Base-by-base conservation (phyloP, 1,140 invertebrate genomes). In the Orchestia grillus region DNA sequence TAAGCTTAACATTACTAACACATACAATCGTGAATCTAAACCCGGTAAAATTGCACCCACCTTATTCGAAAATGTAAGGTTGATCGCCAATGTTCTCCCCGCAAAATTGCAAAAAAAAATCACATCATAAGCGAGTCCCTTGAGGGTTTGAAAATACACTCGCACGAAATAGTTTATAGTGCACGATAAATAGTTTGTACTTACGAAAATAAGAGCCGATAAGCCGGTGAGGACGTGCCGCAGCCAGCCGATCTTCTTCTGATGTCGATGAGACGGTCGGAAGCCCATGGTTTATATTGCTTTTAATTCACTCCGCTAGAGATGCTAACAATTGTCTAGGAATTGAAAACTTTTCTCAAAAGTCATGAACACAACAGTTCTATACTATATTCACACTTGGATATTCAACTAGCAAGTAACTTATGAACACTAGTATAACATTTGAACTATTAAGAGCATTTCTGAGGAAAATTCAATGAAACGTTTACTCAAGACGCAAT, bases 201-300 rank as follows among this genome's bases (percentile, higher is more conserved):
- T 96, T 90, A 96, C 96, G 96, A 96, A 96, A 40, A 91, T 45
- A 42, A 96, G 77, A 41, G 90, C 90, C 0, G 96, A 96, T 28
- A 96, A 57, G 36, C 44, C 19, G 36, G 96, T 96, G n/a, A 96
- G 90, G 41, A 96, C 90, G n/a, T 96, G 96, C 47, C 96, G 87
- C 36, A 96, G 28, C 96, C 96, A 96, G 0, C 96, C 96, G 16
- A 96, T 96, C 87, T 96, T 96, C 96, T 96, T 96, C 11, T 53
- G 87, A 11, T 87, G 36, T 8, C 92, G 92, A 44, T 45, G 92
- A 42, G 92, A 42, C n/a, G 43, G 40, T 45, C 47, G 45, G 43
- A 44, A 94, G 23, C 44, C 44, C 92, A 94, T 94, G 44, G 8
- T 94, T 42, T 16, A 42, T 42, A 41, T 42, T 4, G 0, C 6